Evolutionary conservation across 2,113 vertebrate genomes (phyloP).

Genomic region (Mirounga angustirostris): DNA sequence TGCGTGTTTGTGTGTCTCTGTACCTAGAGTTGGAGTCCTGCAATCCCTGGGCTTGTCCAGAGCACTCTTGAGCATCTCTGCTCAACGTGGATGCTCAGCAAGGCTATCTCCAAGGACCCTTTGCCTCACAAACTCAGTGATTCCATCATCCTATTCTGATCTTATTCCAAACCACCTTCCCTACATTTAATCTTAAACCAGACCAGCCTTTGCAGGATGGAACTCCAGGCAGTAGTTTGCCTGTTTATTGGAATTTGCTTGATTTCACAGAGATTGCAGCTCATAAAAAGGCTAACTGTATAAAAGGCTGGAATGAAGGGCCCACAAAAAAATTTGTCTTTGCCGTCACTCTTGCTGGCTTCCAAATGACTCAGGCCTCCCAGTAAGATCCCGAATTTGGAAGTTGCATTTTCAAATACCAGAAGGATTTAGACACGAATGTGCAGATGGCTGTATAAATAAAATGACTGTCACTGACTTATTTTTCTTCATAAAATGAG

Average conservation of each 20-base stretch:
- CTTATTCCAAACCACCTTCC: not conserved
- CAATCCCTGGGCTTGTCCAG: not conserved
- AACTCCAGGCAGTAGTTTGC: not conserved
- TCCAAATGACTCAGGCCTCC: slow-evolving; percentile 45
- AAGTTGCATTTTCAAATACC: slow-evolving; percentile 59
- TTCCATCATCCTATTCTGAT: not conserved
- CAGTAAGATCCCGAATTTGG: slow-evolving; percentile 60
- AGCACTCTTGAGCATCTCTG: not conserved
- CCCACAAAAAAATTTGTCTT: slow-evolving; percentile 7
- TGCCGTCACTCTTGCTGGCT: slow-evolving; percentile 11
- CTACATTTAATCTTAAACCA: not conserved
- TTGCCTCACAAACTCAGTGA: not conserved
- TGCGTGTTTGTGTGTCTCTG: not conserved
- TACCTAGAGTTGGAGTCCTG: not conserved
- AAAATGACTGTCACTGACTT: slow-evolving; percentile 46
- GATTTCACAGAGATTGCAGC: not conserved
- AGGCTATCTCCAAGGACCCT: too few species aligned
- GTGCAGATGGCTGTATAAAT: slow-evolving; percentile 53
- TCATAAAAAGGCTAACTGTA: slow-evolving; percentile 56
- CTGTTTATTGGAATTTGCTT: not conserved
- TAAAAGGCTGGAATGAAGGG: slow-evolving; percentile 53
- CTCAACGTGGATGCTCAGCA: not conserved
- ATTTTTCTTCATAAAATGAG: slow-evolving; percentile 72
- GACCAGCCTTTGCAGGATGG: not conserved
- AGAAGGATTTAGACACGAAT: slow-evolving; percentile 57